Percentiles rank a stretch among this genome's conserved stretches.
phyloP scores from a whole-genome alignment of 2,113 vertebrate species.

The Crotalus helleri region DNA sequence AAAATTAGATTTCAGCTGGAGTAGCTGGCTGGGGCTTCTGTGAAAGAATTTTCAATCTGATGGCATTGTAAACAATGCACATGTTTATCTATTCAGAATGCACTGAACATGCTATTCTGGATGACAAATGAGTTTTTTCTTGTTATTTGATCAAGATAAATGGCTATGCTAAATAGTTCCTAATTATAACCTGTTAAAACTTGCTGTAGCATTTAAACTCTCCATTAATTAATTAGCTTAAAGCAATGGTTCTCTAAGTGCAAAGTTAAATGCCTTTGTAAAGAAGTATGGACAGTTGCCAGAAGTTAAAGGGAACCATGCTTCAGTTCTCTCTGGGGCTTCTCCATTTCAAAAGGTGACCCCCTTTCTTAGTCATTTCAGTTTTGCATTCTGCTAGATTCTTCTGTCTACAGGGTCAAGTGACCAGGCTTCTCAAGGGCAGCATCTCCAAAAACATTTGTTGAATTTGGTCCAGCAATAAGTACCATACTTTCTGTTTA shows the following conservation, averaged over 20 bases:
- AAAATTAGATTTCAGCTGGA: conserved; percentile 12
- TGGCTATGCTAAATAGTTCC: conserved; percentile 33
- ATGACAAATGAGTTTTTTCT: conserved; percentile 25
- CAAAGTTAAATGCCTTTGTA: conserved; percentile 17
- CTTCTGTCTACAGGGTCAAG: neutral
- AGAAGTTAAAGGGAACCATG: neutral
- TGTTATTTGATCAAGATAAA: conserved; percentile 37
- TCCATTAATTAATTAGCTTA: conserved; percentile 35
- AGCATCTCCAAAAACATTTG: neutral
- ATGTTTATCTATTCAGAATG: neutral
- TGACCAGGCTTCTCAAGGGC: neutral
- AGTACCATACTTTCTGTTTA: neutral
- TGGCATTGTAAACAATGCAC: conserved; percentile 5
- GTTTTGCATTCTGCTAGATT: neutral
- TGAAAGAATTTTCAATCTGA: neutral
- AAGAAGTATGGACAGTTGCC: conserved; percentile 8
- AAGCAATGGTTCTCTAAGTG: conserved; percentile 34
- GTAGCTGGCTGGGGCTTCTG: neutral
- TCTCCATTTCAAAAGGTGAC: neutral
- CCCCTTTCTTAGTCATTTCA: neutral
- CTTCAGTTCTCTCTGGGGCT: neutral
- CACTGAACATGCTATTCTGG: conserved; percentile 10
- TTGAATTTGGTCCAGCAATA: neutral
- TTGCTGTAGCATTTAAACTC: conserved; percentile 32
- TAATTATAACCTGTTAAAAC: conserved; percentile 36